A percentile compares a stretch with the other conserved stretches of the same genome.
Evolutionary conservation across 2,888 invertebrate genomes (phyloP).

Genomic region (Synanthedon tipuliformis): DNA sequence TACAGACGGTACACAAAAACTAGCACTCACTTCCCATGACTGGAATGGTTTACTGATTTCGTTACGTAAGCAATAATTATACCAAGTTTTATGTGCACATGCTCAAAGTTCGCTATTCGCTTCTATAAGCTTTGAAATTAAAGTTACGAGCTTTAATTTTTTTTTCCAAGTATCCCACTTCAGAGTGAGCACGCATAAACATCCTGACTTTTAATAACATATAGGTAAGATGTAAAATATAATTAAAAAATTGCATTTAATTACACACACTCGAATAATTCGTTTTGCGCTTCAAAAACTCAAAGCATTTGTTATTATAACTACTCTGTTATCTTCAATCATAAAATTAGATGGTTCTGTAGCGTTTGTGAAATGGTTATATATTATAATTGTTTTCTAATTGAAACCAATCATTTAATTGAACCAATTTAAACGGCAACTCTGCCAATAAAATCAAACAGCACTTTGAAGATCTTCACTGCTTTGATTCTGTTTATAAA

Average conservation of each 20-base stretch:
- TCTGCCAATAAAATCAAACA: background rate
- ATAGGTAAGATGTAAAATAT: background rate
- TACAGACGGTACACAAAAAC: constrained; percentile 41
- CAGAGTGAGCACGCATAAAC: too few species aligned
- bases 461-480: background rate
- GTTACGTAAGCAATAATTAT: constrained; percentile 4
- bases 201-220: too few species aligned
- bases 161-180: too few species aligned
- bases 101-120: background rate
- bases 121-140: too few species aligned
- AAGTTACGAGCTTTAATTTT: too few species aligned
- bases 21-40: constrained; percentile 62
- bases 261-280: background rate
- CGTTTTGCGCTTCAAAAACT: background rate
- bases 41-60: constrained; percentile 30
- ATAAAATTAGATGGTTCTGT: background rate
- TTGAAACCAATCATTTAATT: constrained; percentile 9
- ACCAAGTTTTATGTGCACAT: background rate
- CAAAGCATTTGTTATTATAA: background rate
- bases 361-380: constrained; percentile 1
- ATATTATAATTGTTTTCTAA: constrained; percentile 7
- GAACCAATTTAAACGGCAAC: constrained; percentile 8
- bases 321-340: background rate
- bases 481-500: background rate
- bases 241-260: background rate